Evolutionary conservation across 2,113 vertebrate species (phyloP), one percentile per base, ranked within the genome.

Genomic region (Gambusia affinis): DNA sequence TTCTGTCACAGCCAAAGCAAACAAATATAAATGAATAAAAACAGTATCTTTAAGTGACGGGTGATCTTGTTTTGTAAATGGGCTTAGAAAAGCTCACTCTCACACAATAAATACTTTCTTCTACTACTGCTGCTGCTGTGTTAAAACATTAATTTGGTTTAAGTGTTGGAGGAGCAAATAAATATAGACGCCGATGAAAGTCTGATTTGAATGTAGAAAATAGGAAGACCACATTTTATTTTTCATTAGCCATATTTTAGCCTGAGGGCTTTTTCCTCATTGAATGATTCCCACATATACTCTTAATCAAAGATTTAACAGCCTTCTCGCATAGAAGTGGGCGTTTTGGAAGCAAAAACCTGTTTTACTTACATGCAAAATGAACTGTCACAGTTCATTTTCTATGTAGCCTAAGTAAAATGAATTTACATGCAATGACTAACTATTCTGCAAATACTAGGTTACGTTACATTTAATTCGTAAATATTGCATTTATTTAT

Each of bases 201-300:
- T 37, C 15, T 27, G 15, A 27, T 29, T 29, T 17, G 5, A 1
- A 10, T 62, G 10, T 2, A 24, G 39, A 12, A 63, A 63, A 70
- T 61, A 42, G 42, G 28, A 30, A 29, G 31, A 57, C 11, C 44
- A 44, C 15, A 19, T 47, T 19, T 47, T 5, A 47, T 4, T 3
- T 11, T 70, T 81, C 44, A 70, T 80, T 28, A 68, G 62, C n/a
- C 74, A 79, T 82, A 80, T 87, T 79, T 63, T 29, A 71, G 83
- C 88, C 81, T 61, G 12, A 0, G 70, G 85, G 60, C 39, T 14
- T 75, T 81, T 74, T 51, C 0, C 62, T 15, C 33, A 30, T 4
- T 80, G 71, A 66, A 12, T 66, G 29, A 60, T 70, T 78, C 87
- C 85, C 81, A 89, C 84, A 80, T 70, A 51, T 27, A 67, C n/a